Conservation (phyloP, 2,888 invertebrate species). For the Mimachlamys varia region DNA sequence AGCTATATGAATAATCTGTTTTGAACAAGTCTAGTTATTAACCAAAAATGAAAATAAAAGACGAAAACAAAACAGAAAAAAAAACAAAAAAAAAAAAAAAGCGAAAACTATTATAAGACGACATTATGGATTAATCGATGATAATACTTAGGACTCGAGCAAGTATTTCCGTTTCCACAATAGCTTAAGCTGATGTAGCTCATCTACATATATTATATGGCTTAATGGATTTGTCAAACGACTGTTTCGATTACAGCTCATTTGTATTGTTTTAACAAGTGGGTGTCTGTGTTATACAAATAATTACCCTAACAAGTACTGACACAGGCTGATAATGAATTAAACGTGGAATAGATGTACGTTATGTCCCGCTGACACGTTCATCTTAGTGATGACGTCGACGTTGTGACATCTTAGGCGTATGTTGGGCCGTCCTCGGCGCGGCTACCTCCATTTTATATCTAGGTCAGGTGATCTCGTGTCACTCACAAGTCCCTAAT, state of each 20-base stretch:
- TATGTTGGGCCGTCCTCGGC: not conserved
- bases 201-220: not conserved
- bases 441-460: not conserved
- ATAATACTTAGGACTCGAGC: not conserved
- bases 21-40: no score
- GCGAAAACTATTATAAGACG: no score
- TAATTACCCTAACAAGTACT: not conserved
- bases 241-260: not conserved
- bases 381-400: not conserved
- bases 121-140: no score
- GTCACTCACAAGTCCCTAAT: conserved; percentile 8
- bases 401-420: not conserved
- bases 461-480: not conserved
- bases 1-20: no score
- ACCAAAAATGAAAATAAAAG: no score
- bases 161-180: not conserved
- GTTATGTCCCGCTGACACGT: not conserved
- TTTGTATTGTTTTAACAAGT: not conserved
- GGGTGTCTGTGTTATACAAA: not conserved
- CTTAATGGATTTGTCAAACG: not conserved
- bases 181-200: not conserved
- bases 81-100: no score
- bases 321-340: not conserved
- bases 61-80: no score
- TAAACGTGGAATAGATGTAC: not conserved